Percentiles rank a stretch among this genome's conserved stretches.
phyloP scores from a whole-genome alignment of 2,113 vertebrate species.

The Hippocampus guttulatus region DNA sequence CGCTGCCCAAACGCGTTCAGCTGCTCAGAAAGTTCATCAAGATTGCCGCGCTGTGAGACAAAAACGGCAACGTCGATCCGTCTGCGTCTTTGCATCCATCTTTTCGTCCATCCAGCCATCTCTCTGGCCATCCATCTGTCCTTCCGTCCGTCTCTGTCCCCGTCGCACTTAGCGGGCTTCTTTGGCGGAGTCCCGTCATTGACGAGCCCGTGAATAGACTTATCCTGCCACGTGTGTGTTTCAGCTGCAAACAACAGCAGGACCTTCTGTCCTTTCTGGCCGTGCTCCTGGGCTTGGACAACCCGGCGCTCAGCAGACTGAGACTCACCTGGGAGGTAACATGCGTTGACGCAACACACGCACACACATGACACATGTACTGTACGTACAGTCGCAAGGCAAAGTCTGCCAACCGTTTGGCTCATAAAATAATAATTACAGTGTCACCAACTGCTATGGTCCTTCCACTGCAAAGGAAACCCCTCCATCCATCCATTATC shows the following conservation, averaged over 20 bases:
- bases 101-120: background rate
- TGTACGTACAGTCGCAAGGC: too few species aligned
- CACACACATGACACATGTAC: too few species aligned
- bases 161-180: too few species aligned
- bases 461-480: too few species aligned
- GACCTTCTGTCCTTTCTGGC: conserved; percentile 94
- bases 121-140: too few species aligned
- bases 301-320: conserved; percentile 86
- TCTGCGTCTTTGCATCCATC: background rate
- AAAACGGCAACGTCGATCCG: too few species aligned
- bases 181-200: too few species aligned
- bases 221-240: background rate
- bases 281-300: conserved; percentile 88
- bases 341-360: background rate
- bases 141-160: too few species aligned
- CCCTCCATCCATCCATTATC: too few species aligned
- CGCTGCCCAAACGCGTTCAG: conserved; percentile 84
- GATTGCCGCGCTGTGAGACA: conserved; percentile 88
- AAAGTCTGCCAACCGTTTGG: too few species aligned
- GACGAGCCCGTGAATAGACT: background rate
- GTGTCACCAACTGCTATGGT: too few species aligned
- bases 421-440: too few species aligned
- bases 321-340: conserved; percentile 93
- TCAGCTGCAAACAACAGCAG: conserved; percentile 95
- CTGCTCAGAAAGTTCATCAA: conserved; percentile 97